phyloP scores from a whole-genome alignment of 1,140 invertebrate genomes.

The Cyrtorhinus lividipennis region DNA sequence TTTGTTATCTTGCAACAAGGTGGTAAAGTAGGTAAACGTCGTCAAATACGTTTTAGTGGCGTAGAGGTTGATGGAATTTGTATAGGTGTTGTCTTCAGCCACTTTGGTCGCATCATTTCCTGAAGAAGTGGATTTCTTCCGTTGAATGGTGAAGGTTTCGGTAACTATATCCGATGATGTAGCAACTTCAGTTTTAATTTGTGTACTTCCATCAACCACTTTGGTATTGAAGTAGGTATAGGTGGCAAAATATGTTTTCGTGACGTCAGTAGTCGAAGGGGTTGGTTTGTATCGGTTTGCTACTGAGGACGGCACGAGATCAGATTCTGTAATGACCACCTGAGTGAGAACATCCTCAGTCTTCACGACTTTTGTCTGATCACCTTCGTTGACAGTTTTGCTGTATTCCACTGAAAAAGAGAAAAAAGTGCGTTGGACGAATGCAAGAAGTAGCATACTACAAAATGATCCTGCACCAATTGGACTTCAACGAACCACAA shows the following conservation, averaged over 20 bases:
- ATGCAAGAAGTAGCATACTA: no score
- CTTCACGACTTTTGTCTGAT: slow-evolving; percentile 37
- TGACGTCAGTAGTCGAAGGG: slow-evolving; percentile 34
- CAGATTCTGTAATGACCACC: slow-evolving; percentile 43
- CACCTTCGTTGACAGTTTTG: slow-evolving; percentile 44
- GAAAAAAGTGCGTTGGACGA: no score
- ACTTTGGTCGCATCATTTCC: neutral
- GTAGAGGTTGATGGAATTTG: slow-evolving; percentile 42
- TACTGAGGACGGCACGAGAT: slow-evolving; percentile 28
- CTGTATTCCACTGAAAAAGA: slow-evolving; percentile 38
- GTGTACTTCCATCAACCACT: slow-evolving; percentile 37
- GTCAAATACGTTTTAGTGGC: slow-evolving; percentile 77
- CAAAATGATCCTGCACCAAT: no score
- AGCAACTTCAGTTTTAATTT: slow-evolving; percentile 41
- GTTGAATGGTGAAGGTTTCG: slow-evolving; percentile 37
- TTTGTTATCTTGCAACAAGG: slow-evolving; percentile 48
- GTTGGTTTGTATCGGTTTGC: slow-evolving; percentile 31
- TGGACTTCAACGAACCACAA: no score
- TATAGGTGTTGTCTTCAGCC: neutral
- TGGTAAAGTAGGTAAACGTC: slow-evolving; percentile 73
- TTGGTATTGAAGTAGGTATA: slow-evolving; percentile 47
- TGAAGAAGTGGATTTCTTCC: slow-evolving; percentile 22
- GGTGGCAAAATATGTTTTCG: slow-evolving; percentile 47
- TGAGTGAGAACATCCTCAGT: slow-evolving; percentile 51
- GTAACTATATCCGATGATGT: slow-evolving; percentile 46